Base-by-base conservation (phyloP, 2,797 vertebrate species). In the Mycteria americana region DNA sequence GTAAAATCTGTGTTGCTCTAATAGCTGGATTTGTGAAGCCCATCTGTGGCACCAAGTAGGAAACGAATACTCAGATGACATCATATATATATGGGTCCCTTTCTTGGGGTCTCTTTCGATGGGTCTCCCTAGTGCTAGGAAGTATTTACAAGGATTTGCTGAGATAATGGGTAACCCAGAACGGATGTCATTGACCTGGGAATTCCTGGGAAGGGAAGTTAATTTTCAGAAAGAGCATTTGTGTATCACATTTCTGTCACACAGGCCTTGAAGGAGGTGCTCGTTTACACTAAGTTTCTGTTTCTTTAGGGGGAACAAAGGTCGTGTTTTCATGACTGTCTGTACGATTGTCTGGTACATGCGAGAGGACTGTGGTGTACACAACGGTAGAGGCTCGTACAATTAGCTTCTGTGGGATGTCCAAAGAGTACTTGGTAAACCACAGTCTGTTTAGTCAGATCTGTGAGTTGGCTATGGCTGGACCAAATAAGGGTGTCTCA, bases 71-170 rank as follows among this genome's bases (percentile, higher is more conserved):
- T 87, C 48, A 30, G 68, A 21, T 7, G 28, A 2, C 11, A 15
- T 13, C 11, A 0, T 5, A 33, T 13, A 33, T 13, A 13, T 6
- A 4, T 17, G 19, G 9, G 22, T 22, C 17, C 7, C 45, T 63
- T 62, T 57, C 48, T 53, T n/a, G n/a, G n/a, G n/a, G n/a, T n/a
- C n/a, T n/a, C n/a, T n/a, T n/a, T n/a, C n/a, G n/a, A n/a, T n/a
- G n/a, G n/a, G n/a, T n/a, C n/a, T n/a, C n/a, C n/a, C n/a, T 33
- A 39, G 31, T 27, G 75, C 73, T 77, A 51, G 69, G 45, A 76
- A 64, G 25, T 39, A 25, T 48, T 87, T 72, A 30, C 48, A 54
- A 50, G 85, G 45, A 75, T 84, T 59, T 64, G 50, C 17, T 4
- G 4, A 59, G 43, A 23, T 39, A 43, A 53, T 1, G 12, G 39